Evolutionary conservation across 2,797 vertebrate genomes (phyloP).

Genomic region (Anniella stebbinsi): DNA sequence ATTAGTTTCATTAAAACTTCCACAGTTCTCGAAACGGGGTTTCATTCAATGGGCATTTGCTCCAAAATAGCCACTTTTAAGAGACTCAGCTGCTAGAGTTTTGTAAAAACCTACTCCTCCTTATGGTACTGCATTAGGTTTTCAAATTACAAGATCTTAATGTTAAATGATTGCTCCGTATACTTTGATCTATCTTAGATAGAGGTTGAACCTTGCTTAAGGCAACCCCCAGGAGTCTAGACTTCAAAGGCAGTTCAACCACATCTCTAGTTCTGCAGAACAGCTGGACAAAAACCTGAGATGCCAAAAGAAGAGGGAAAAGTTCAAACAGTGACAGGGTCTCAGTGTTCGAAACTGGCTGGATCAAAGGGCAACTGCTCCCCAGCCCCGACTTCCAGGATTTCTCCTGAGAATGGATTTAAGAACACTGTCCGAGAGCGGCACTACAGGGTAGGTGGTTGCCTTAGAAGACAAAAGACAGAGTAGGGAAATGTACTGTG

Average conservation of each 20-base stretch:
- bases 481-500: background rate
- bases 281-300: background rate
- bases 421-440: background rate
- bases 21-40: background rate
- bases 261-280: background rate
- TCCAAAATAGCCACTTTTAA: background rate
- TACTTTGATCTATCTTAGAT: background rate
- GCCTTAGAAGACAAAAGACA: background rate
- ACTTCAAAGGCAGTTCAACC: background rate
- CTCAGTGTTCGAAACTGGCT: background rate
- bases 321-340: background rate
- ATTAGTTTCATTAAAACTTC: constrained; percentile 13
- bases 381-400: background rate
- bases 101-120: background rate
- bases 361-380: background rate
- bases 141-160: constrained; percentile 3
- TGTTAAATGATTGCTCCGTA: background rate
- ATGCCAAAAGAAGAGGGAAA: background rate
- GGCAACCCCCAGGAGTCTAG: background rate
- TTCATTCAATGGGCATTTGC: background rate
- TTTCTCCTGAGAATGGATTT: background rate
- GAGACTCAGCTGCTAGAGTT: background rate
- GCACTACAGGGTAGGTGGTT: background rate
- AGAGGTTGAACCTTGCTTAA: background rate
- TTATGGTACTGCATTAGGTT: background rate